Base-by-base conservation (phyloP, 1,140 invertebrate species). In the Drosophila lowei region DNA sequence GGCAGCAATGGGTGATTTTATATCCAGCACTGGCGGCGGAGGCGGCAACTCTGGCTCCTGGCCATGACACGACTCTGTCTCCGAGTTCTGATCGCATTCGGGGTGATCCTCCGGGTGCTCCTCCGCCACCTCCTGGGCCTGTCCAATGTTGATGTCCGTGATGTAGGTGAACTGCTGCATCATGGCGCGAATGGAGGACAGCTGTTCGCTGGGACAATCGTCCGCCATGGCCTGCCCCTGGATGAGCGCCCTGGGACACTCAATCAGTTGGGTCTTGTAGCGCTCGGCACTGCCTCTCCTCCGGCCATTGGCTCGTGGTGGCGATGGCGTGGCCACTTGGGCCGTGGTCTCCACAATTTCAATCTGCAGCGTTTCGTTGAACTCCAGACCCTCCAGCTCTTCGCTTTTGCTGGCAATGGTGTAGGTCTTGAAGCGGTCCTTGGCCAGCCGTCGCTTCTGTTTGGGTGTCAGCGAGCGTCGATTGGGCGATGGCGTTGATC, bases 371-470 rank as follows among this genome's bases (percentile, higher is more conserved):
- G 77, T 86, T 49, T 90, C 79, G 41, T 93, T 92, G 2, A 91
- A 81, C 5, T 83, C 84, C n/a, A 79, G 53, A 6, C 30, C 85
- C 81, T 80, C 80, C 47, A 77, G 1, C 6, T 56, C 67, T 13
- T 38, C 11, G n/a, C 42, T 65, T n/a, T 59, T 73, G 6, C 94
- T 94, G 13, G 93, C 94, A 41, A 96, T 95, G 0, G 95, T 96
- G 75, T 96, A 96, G 0, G 96, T 97, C 83, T 94, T 95, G 78
- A 95, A 97, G 54, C 96, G 93, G 73, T 96, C 95, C 84, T 95
- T 95, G 2, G 94, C 93, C 21, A 95, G 80, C 44, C 94, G 94
- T 59, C 96, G 91, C 79, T 95, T 95, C 77, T 96, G 95, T 91
- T 96, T 96, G 0, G 95, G 95, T 0, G 95, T 96, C 46, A 96